phyloP scores from a whole-genome alignment of 2,797 vertebrate genomes.

The Iguana delicatissima region DNA sequence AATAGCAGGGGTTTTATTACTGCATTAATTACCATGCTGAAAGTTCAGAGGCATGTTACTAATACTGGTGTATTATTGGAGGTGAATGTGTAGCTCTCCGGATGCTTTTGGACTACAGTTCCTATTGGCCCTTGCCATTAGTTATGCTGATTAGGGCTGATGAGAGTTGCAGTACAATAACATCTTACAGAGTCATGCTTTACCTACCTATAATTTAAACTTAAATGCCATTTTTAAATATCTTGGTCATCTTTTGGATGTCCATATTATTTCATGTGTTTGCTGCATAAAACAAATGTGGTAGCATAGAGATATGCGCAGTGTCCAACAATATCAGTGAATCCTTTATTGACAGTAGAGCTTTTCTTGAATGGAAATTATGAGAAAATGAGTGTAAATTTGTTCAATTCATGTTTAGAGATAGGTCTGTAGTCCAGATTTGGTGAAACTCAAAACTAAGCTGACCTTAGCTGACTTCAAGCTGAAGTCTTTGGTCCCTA shows the following conservation, averaged over 20 bases:
- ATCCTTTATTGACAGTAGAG: accelerated
- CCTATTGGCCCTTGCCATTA: no score
- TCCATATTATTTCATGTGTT: no score
- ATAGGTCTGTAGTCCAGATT: neutral
- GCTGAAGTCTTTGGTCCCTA: neutral
- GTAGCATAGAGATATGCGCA: neutral
- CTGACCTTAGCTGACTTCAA: neutral
- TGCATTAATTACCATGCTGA: neutral
- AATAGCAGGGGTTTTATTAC: neutral
- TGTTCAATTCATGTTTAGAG: neutral
- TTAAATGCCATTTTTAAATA: neutral
- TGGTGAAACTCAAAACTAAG: neutral
- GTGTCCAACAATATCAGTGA: neutral
- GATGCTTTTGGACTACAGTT: no score
- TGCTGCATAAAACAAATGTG: no score
- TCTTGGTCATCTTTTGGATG: neutral
- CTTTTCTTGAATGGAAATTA: neutral
- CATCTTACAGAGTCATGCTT: no score
- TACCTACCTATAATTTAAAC: no score
- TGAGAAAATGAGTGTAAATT: neutral
- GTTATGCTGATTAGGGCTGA: neutral
- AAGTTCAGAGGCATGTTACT: neutral
- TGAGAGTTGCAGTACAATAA: no score
- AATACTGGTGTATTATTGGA: no score
- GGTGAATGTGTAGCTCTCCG: no score